These are phyloP conservation scores for Sturnira hondurensis DNA, from an alignment of 2,113 vertebrate genomes.

Conservation along the genomic window DNA sequence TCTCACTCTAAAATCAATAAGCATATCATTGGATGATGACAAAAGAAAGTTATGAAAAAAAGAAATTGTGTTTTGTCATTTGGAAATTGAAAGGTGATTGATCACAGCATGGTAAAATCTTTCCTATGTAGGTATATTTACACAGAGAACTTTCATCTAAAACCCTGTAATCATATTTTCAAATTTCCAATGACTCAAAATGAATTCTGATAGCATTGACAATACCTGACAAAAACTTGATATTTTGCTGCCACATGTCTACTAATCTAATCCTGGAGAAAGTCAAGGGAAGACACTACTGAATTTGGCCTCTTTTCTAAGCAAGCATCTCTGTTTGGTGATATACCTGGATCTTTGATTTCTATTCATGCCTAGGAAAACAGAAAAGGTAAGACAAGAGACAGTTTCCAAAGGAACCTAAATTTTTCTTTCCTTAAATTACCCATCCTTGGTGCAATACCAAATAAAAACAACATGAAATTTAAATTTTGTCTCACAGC, in stretches of 20 bases:
- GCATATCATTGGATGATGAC: too few relatives aligned
- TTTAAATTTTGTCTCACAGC: background rate
- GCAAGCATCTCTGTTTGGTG: conserved; percentile 16
- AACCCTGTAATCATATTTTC: background rate
- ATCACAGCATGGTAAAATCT: background rate
- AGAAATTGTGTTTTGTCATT: background rate
- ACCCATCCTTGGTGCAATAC: background rate
- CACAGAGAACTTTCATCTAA: background rate
- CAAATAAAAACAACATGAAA: background rate
- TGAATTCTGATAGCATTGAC: conserved; percentile 3
- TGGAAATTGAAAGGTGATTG: background rate
- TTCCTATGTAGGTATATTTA: background rate
- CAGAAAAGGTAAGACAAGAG: background rate
- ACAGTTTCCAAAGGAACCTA: background rate
- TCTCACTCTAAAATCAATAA: too few relatives aligned
- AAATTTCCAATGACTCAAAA: conserved; percentile 4
- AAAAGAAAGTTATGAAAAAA: background rate
- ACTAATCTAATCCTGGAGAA: background rate
- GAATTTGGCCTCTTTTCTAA: conserved; percentile 28
- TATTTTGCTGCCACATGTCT: background rate
- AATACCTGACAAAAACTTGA: background rate
- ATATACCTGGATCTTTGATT: background rate
- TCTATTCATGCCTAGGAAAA: background rate
- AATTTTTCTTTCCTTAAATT: background rate
- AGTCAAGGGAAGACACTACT: background rate